Evolutionary conservation across 2,797 vertebrate genomes (phyloP).

Genomic region (Lepilemur ruficaudatus): DNA sequence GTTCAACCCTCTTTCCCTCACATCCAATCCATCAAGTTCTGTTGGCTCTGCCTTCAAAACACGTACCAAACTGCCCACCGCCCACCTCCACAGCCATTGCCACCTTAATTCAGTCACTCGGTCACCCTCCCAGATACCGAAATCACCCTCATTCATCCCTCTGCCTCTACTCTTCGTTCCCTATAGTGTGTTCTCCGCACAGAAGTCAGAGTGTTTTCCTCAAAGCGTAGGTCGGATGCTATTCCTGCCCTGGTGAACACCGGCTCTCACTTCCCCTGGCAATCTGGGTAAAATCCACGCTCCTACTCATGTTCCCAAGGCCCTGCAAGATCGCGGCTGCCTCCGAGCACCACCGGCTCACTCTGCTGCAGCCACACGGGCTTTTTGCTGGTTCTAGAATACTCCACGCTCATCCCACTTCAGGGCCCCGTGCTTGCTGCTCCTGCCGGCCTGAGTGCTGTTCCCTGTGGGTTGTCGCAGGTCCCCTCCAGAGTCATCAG

Average conservation of each 20-base stretch:
- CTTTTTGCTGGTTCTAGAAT: background rate
- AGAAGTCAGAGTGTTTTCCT: background rate
- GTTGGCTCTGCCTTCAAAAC: background rate
- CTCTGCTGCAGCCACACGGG: background rate
- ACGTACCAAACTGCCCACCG: rapidly evolving
- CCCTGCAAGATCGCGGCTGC: background rate
- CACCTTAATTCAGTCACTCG: background rate
- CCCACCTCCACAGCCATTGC: background rate
- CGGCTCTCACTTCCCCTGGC: rapidly evolving
- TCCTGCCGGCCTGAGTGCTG: background rate
- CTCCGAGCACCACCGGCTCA: background rate
- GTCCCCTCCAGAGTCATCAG: background rate
- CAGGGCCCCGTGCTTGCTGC: background rate
- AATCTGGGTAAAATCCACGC: background rate
- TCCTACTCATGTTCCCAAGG: background rate
- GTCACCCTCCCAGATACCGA: background rate
- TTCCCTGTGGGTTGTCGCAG: background rate
- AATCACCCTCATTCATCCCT: background rate
- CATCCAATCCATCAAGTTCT: background rate
- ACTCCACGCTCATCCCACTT: background rate
- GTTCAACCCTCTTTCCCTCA: background rate
- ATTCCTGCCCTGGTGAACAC: too few relatives aligned
- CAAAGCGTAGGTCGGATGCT: background rate
- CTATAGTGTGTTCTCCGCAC: background rate
- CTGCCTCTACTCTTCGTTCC: background rate